A percentile compares a stretch with the other conserved stretches of the same genome.
These are phyloP conservation scores for Morinoia aosen DNA, from an alignment of 2,888 invertebrate species.

Conservation along the genomic window DNA sequence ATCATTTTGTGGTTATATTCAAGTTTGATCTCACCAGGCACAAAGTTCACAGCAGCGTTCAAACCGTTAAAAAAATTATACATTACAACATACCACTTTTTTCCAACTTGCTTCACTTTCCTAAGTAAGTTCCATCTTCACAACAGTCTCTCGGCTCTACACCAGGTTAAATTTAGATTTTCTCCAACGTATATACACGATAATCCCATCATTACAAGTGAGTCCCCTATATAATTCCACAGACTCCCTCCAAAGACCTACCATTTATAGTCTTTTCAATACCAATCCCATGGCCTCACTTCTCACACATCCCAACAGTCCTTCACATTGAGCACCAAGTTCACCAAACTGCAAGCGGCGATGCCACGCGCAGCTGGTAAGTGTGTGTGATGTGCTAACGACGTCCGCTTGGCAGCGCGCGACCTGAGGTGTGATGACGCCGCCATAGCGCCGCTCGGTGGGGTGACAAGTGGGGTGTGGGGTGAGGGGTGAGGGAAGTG, in stretches of 20 bases:
- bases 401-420: background rate
- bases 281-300: background rate
- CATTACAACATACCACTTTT: background rate
- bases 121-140: background rate
- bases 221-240: background rate
- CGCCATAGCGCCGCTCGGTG: background rate
- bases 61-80: background rate
- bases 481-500: background rate
- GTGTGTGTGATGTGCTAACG: background rate
- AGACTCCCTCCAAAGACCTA: background rate
- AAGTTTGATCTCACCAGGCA: too few relatives aligned
- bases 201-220: too few relatives aligned
- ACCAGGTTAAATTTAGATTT: background rate
- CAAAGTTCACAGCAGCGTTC: too few relatives aligned
- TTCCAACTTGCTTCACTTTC: background rate
- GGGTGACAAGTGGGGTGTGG: background rate
- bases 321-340: background rate
- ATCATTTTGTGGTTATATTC: too few relatives aligned
- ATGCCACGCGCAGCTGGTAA: background rate
- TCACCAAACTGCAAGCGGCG: background rate
- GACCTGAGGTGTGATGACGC: background rate
- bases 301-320: background rate
- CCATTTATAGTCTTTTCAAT: too few relatives aligned
- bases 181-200: background rate
- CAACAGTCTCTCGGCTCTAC: background rate